These are phyloP conservation scores for Philaethria dido DNA, from an alignment of 2,888 invertebrate genomes.

Conservation along the genomic window DNA sequence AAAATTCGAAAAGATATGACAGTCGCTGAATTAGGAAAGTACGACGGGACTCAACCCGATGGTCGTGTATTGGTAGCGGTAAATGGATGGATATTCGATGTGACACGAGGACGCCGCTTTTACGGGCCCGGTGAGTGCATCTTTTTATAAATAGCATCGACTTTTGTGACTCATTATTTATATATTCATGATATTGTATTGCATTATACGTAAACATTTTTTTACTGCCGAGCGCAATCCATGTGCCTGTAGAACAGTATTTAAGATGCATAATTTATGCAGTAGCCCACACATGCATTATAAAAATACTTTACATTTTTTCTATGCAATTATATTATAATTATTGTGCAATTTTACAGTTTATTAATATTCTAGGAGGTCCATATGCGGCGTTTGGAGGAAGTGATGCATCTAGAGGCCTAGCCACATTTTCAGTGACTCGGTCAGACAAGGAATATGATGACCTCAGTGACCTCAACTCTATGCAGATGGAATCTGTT, in stretches of 20 bases:
- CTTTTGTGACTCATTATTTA: constrained; percentile 54
- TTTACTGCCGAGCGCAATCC: neutral
- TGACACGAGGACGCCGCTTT: constrained; percentile 93
- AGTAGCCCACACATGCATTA: neutral
- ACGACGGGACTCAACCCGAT: constrained; percentile 93
- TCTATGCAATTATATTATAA: constrained; percentile 3
- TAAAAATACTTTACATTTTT: neutral
- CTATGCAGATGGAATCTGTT: constrained; percentile 97
- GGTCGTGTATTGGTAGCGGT: constrained; percentile 96
- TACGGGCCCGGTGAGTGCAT: constrained; percentile 94
- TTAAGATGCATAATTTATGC: neutral
- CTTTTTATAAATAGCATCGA: constrained; percentile 70
- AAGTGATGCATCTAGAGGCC: constrained; percentile 96
- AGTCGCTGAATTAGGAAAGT: constrained; percentile 92
- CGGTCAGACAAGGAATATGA: constrained; percentile 94
- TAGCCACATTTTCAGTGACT: constrained; percentile 96
- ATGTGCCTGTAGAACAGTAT: neutral
- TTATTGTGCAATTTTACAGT: constrained; percentile 21
- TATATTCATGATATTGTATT: constrained; percentile 47
- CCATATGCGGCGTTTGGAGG: constrained; percentile 98
- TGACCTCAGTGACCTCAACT: constrained; percentile 96
- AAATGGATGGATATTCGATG: constrained; percentile 97
- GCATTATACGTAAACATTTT: constrained; percentile 45
- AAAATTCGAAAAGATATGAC: constrained; percentile 96
- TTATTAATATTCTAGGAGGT: constrained; percentile 85